Base-by-base conservation (phyloP, 35 echinoderm and acorn worm species). In the Apostichopus japonicus region DNA sequence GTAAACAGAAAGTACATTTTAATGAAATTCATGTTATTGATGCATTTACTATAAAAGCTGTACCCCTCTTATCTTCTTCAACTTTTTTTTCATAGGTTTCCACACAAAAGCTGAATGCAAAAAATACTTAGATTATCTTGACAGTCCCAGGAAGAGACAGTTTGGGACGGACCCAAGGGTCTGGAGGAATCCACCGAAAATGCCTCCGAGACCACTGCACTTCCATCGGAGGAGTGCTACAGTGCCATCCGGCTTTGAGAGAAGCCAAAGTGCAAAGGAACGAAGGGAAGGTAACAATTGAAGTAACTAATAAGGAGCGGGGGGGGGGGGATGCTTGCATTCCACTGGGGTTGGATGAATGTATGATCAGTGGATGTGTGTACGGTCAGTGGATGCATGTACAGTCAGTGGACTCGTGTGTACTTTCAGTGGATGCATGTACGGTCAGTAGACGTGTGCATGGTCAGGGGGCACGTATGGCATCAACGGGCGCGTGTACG, bases 181-280 rank as follows among this genome's bases (percentile, higher is more conserved):
- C 10, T 99, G 97, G 95, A 71, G 93, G 72, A 80, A 94, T 11
- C 97, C 97, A 57, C 97, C 97, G n/a, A 96, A 94, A 80, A 93
- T 96, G 52, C 88, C 91, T 5, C 91, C 92, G 8, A 90, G 83
- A 91, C 93, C 79, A 7, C 88, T 90, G 65, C 72, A 88, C n/a
- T 98, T 94, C 65, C 92, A 87, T 63, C 23, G 61, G 51, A 82
- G 93, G 70, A 79, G 87, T 79, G 71, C 72, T 19, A 91, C 90
- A 53, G 90, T 51, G 55, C 90, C 90, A 56, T 17, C 90, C 22
- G 75, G 90, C 7, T 91, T 91, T 67, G 61, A 56, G 53, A 89
- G 81, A 54, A 65, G 86, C 63, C 86, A 89, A 5, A 89, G 86
- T 89, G 61, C 86, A 14, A 71, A 4, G 17, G 55, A 87, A 53